Conservation (phyloP, 2,797 vertebrate species). For the Phrynocephalus forsythii region DNA sequence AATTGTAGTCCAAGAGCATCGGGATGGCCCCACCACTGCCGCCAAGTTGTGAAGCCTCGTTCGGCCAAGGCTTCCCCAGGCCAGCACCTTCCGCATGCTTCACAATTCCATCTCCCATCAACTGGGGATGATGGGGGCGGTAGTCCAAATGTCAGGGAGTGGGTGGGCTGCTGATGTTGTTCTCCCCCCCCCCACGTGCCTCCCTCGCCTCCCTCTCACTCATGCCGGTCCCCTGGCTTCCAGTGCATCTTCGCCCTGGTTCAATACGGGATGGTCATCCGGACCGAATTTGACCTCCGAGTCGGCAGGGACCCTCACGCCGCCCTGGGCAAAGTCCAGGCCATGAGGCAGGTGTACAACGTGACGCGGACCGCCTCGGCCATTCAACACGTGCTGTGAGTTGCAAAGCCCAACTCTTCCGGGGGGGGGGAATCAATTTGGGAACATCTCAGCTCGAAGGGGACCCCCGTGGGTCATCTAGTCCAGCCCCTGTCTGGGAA, state of each 20-base stretch:
- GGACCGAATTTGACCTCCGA: conserved; percentile 80
- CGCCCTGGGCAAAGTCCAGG: conserved; percentile 73
- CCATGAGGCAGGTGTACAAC: conserved; percentile 69
- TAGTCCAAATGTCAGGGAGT: background rate
- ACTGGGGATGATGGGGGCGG: background rate
- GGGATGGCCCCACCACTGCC: too few relatives aligned
- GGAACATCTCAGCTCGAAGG: too few relatives aligned
- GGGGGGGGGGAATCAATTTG: background rate
- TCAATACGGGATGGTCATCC: conserved; percentile 77
- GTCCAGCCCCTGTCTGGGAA: too few relatives aligned
- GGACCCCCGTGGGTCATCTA: too few relatives aligned
- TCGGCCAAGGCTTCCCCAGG: too few relatives aligned
- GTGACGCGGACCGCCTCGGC: conserved; percentile 82
- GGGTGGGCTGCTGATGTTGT: too few relatives aligned
- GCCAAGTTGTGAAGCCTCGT: too few relatives aligned
- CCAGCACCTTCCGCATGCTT: too few relatives aligned
- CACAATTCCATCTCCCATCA: too few relatives aligned
- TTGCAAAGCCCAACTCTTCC: conserved; percentile 33
- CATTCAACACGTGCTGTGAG: conserved; percentile 84
- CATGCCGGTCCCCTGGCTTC: background rate
- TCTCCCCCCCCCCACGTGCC: too few relatives aligned
- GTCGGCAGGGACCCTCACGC: conserved; percentile 62
- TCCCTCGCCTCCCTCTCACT: background rate
- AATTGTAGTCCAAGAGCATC: too few relatives aligned
- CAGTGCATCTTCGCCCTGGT: conserved; percentile 84